Evolutionary conservation across 2,888 invertebrate species (phyloP).

Genomic region (Syritta pipiens): DNA sequence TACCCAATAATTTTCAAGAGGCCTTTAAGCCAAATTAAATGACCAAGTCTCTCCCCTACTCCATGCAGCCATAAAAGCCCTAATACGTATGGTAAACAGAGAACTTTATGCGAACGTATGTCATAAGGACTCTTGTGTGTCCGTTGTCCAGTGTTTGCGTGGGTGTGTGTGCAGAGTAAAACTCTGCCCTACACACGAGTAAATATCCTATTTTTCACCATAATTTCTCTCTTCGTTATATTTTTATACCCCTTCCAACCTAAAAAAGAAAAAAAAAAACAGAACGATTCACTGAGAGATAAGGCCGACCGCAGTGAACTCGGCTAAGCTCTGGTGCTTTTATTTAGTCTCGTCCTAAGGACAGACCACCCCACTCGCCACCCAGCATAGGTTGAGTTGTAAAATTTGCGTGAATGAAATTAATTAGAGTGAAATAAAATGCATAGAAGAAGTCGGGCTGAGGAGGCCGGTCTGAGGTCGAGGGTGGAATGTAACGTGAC

Average conservation of each 20-base stretch:
- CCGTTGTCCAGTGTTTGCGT: too few relatives aligned
- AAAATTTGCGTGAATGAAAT: conserved; percentile 66
- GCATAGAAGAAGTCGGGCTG: neutral
- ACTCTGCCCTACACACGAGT: too few relatives aligned
- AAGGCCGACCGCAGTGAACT: neutral
- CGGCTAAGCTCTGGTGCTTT: neutral
- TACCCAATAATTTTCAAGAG: too few relatives aligned
- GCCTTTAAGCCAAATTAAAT: neutral
- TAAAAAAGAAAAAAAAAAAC: too few relatives aligned
- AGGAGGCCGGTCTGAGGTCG: neutral
- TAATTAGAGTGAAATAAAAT: conserved; percentile 58
- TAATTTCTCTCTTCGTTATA: neutral
- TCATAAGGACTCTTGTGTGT: too few relatives aligned
- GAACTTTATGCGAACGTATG: too few relatives aligned
- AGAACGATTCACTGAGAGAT: neutral
- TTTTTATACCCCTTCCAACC: neutral
- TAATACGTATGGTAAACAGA: too few relatives aligned
- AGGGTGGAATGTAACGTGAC: conserved; percentile 41
- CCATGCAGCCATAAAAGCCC: too few relatives aligned
- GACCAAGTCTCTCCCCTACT: neutral
- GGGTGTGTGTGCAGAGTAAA: too few relatives aligned
- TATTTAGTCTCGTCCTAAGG: neutral
- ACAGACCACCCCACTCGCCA: too few relatives aligned
- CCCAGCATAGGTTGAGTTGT: conserved; percentile 37
- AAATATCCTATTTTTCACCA: neutral